A percentile compares a stretch with the other conserved stretches of the same genome.
phyloP scores from a whole-genome alignment of 2,113 vertebrate species.

The Lonchura striata region DNA sequence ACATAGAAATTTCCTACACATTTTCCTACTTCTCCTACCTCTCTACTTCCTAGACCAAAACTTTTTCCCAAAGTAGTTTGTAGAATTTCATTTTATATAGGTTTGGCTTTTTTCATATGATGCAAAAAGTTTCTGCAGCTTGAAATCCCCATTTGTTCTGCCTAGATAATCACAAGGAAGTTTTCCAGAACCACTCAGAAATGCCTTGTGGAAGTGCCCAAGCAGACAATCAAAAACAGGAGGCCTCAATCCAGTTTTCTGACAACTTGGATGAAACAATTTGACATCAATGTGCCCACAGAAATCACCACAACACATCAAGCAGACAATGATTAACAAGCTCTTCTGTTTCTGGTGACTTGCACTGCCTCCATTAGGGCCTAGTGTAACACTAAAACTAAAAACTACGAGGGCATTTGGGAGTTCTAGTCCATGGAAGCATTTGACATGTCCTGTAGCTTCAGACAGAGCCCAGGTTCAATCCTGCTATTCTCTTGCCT shows the following conservation, averaged over 20 bases:
- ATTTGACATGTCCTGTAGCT: neutral
- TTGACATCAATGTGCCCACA: fast-evolving
- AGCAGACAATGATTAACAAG: neutral
- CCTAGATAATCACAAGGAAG: neutral
- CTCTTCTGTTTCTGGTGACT: neutral
- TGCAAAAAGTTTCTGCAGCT: neutral
- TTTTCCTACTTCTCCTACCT: neutral
- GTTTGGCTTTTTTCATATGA: neutral
- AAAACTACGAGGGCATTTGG: fast-evolving
- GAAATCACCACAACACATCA: fast-evolving
- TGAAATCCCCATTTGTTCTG: neutral
- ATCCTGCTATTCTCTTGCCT: neutral
- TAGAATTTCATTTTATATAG: neutral
- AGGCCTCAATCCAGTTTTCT: neutral
- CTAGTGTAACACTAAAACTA: neutral
- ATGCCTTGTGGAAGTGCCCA: neutral
- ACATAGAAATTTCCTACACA: neutral
- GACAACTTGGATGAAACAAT: neutral
- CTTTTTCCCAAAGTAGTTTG: neutral
- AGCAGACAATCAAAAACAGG: neutral
- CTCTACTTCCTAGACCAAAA: neutral
- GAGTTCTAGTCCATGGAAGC: neutral
- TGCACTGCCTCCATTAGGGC: neutral
- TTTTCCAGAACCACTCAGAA: neutral
- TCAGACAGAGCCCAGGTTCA: neutral